Base-by-base conservation (phyloP, 2,113 vertebrate genomes). In the Brienomyrus brachyistius region DNA sequence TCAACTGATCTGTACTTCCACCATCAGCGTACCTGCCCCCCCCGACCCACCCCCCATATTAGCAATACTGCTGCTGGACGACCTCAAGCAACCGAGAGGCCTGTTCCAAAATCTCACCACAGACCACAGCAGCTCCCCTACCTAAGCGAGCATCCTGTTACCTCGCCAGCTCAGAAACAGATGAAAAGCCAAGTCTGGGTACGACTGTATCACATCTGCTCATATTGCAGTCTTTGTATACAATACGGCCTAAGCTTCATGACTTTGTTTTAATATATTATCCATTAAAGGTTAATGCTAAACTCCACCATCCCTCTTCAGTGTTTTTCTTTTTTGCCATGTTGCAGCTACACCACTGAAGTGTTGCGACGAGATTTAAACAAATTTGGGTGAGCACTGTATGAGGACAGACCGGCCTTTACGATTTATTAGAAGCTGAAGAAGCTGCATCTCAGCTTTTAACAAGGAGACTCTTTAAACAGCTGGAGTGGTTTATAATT, bases 211-310 rank as follows among this genome's bases (percentile, higher is more conserved):
- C 3, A 8, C 45, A n/a, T n/a, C 82, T 48, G 82, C 82, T 84
- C 45, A 84, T 84, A 48, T 11, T 8, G 21, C 43, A 48, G 9
- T 2, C 45, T 48, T n/a, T 84, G 82, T 48, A 48, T 23, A 48
- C 19, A 84, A 84, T 10, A 48, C 3, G 19, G 9, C 82, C 45
- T n/a, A 11, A 19, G 19, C 19, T n/a, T 84, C 35, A 84, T 13
- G 82, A 27, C 82, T n/a, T 2, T 3, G 21, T 48, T 48, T 91
- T 92, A 95, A 96, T 96, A 93, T 91, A 93, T 96, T 91, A 96
- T 83, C 92, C n/a, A 96, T 96, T 95, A 91, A 90, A 92, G 90
- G 95, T 95, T 96, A 95, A 96, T 94, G 88, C 91, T 80, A 89
- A 95, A 95, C 92, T 89, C 52, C 90, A 19, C 88, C 88, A 83